Evolutionary conservation across 2,113 vertebrate genomes (phyloP).

Genomic region (Hippopotamus amphibius): DNA sequence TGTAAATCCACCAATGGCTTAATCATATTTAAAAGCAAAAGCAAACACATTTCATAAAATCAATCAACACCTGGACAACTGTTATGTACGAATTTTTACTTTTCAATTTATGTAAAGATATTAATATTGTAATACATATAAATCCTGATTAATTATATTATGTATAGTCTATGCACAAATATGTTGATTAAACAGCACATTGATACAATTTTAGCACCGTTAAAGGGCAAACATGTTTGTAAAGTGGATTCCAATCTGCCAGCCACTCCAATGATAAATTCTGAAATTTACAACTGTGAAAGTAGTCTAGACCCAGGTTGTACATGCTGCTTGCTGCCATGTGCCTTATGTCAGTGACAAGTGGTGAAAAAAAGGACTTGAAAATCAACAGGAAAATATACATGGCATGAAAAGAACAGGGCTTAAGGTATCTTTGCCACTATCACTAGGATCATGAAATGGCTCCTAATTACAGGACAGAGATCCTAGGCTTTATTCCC

Average conservation of each 20-base stretch:
- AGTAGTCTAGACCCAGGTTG: not conserved
- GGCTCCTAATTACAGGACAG: not conserved
- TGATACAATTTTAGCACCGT: slow-evolving; percentile 18
- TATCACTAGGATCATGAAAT: not conserved
- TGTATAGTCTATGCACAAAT: not conserved
- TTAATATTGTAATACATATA: slow-evolving; percentile 31
- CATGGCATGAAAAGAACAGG: not conserved
- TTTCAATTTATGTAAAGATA: slow-evolving; percentile 6
- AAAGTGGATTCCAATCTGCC: not conserved
- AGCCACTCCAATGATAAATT: slow-evolving; percentile 20
- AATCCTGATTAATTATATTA: not conserved
- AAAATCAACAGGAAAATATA: slow-evolving; percentile 13
- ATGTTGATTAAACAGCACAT: not conserved
- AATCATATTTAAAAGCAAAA: slow-evolving; percentile 54
- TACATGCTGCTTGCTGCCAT: not conserved
- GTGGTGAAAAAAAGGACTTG: not conserved
- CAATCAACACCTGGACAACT: not conserved
- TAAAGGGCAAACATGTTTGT: slow-evolving; percentile 34
- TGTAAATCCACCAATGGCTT: not conserved
- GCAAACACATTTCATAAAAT: slow-evolving; percentile 24
- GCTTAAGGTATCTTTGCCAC: not conserved
- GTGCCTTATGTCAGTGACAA: not conserved
- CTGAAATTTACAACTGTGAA: not conserved
- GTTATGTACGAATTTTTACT: slow-evolving; percentile 32
- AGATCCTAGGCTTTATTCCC: not conserved